A percentile compares a stretch with the other conserved stretches of the same genome.
phyloP scores from a whole-genome alignment of 2,113 vertebrate genomes.

The Castor canadensis region DNA sequence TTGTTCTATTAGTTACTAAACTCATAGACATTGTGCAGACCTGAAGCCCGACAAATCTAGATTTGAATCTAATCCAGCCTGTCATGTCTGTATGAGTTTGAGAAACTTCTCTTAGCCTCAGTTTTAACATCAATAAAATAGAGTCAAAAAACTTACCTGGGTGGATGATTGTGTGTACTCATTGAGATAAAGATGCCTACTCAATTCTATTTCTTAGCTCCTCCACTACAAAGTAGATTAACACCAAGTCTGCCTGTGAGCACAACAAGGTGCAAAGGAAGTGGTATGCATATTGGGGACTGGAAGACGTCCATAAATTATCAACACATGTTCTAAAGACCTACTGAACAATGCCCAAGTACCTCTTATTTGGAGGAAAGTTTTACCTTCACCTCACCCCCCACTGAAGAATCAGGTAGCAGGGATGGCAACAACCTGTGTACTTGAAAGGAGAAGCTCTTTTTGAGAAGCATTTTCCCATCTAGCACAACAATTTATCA shows the following conservation, averaged over 20 bases:
- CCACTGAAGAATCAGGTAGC: neutral
- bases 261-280: neutral
- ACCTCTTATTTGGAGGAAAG: neutral
- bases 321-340: neutral
- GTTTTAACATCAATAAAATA: neutral
- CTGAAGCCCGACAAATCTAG: neutral
- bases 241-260: neutral
- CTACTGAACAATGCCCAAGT: neutral
- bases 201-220: neutral
- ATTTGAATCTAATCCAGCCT: neutral
- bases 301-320: neutral
- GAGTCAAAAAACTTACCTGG: neutral
- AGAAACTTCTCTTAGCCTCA: neutral
- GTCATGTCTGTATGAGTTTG: neutral
- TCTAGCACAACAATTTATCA: slow-evolving; percentile 24
- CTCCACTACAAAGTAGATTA: neutral
- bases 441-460: neutral
- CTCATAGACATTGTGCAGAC: neutral
- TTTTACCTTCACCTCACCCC: neutral
- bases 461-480: neutral
- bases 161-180: neutral
- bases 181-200: neutral
- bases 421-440: no score
- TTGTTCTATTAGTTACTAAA: neutral
- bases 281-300: no score